Base-by-base conservation (phyloP, 2,888 invertebrate genomes). In the Cactoblastis cactorum region DNA sequence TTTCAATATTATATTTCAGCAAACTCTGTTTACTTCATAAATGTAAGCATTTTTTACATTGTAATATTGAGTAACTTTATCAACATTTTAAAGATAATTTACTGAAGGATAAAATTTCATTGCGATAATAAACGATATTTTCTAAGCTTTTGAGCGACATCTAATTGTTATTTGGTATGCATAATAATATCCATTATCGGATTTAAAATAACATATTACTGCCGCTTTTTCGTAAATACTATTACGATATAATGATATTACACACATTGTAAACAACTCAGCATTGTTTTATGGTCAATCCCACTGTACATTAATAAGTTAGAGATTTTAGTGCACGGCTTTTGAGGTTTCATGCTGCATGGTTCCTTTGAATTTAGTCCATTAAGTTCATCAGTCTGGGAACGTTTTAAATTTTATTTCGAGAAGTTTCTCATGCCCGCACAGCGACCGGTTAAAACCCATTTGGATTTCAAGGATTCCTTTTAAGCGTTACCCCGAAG, bases 1-100 rank as follows among this genome's bases (percentile, higher is more conserved):
- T 65, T 68, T 62, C 67, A 67, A 65, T 62, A 60, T 63, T 67
- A 69, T 67, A 64, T 68, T 62, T 61, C 56, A 49, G 33, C 52
- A 28, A 22, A 43, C 12, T 14, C 28, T 14, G 41, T 41, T 19
- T 41, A 41, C 14, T 35, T n/a, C n/a, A n/a, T n/a, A n/a, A n/a
- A 14, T 35, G 34, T 14, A 35, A 14, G 5, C 14, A 11, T 14
- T 35, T n/a, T n/a, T n/a, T n/a, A n/a, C n/a, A n/a, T n/a, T n/a
- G n/a, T n/a, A n/a, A n/a, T n/a, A n/a, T n/a, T n/a, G n/a, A n/a
- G n/a, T n/a, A n/a, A n/a, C n/a, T n/a, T n/a, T n/a, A n/a, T n/a
- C n/a, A n/a, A n/a, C n/a, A n/a, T n/a, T n/a, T n/a, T n/a, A n/a
- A n/a, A n/a, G n/a, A n/a, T n/a, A n/a, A n/a, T n/a, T n/a, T n/a